Evolutionary conservation across 2,888 invertebrate species (phyloP).

Genomic region (Melipona bicolor): DNA sequence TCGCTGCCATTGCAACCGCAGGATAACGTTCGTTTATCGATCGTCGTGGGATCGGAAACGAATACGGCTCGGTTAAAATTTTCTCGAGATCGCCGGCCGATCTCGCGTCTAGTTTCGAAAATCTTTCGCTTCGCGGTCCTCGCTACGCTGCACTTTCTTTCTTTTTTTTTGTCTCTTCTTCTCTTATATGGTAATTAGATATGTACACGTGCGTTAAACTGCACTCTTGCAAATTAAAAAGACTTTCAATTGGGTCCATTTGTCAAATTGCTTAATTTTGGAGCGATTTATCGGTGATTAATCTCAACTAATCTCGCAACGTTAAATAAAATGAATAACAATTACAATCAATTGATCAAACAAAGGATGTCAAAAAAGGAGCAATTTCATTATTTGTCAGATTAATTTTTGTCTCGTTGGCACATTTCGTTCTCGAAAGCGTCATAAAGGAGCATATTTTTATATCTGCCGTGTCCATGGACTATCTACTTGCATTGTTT

Average conservation of each 20-base stretch:
- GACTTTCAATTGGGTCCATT: too few species aligned
- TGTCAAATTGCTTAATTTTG: too few species aligned
- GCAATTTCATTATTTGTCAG: neutral
- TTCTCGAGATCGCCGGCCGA: neutral
- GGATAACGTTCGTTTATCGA: slow-evolving; percentile 46
- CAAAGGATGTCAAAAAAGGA: neutral
- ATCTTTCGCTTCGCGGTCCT: neutral
- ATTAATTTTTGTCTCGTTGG: neutral
- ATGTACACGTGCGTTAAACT: too few species aligned
- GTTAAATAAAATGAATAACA: too few species aligned
- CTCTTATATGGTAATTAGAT: neutral
- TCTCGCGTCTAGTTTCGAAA: neutral
- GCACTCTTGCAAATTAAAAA: too few species aligned
- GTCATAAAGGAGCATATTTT: neutral
- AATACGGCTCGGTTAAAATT: neutral
- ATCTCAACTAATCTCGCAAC: too few species aligned
- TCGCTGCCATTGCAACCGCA: slow-evolving; percentile 38
- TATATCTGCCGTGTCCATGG: neutral
- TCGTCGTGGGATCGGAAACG: slow-evolving; percentile 8
- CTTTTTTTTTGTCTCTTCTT: too few species aligned
- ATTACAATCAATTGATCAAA: neutral
- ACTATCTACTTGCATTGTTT: neutral
- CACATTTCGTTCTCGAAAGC: neutral
- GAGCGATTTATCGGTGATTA: too few species aligned
- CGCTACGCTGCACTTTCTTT: neutral